Conservation (phyloP, 1,140 invertebrate genomes). For the Sipha flava region DNA sequence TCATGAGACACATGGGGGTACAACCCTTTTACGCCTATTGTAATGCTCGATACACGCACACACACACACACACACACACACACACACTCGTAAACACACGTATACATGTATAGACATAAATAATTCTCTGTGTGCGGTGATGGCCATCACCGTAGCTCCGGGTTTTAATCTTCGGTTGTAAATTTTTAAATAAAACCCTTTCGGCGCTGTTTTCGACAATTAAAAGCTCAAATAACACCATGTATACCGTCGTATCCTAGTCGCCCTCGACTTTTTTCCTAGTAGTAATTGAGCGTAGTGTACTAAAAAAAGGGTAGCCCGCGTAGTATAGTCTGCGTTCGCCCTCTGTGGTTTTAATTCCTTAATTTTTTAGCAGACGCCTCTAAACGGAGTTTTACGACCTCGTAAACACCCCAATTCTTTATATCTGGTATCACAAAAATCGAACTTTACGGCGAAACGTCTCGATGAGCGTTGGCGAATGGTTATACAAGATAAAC, state of each 20-base stretch:
- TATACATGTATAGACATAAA: not conserved
- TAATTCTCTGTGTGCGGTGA: slow-evolving; percentile 10
- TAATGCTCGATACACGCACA: not conserved
- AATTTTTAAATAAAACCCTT: slow-evolving; percentile 29
- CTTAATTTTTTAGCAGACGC: not conserved
- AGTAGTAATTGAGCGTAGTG: slow-evolving; percentile 1
- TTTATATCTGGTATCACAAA: not conserved
- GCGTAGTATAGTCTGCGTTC: not conserved
- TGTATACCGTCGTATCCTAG: not conserved
- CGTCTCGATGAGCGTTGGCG: too few species aligned
- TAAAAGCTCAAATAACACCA: slow-evolving; percentile 27
- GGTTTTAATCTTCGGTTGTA: slow-evolving; percentile 27
- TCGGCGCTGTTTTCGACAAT: slow-evolving; percentile 4
- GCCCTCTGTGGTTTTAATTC: not conserved
- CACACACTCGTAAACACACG: not conserved
- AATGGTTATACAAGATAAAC: too few species aligned
- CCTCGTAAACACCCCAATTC: not conserved
- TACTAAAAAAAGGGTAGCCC: not conserved
- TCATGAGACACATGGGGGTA: not conserved
- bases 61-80: not conserved
- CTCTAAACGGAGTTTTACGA: not conserved
- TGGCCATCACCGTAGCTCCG: not conserved
- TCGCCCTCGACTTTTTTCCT: not conserved
- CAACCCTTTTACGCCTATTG: slow-evolving; percentile 23
- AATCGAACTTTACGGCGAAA: too few species aligned